phyloP scores from a whole-genome alignment of 92 coral and sea anemone species.

The Nematostella vectensis region DNA sequence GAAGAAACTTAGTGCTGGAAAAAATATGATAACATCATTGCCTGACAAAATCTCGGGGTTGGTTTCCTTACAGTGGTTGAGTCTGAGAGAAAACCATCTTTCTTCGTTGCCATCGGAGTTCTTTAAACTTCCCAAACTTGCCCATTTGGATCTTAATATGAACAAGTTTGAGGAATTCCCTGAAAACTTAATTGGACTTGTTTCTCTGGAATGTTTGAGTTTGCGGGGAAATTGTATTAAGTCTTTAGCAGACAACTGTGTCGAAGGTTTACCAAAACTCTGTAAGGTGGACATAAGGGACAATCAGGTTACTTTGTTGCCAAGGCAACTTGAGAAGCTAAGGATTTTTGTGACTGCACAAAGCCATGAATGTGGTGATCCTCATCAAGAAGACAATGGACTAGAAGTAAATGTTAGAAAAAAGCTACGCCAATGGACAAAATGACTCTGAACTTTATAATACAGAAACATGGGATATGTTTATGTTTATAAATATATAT shows the following conservation, averaged over 20 bases:
- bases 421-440: conserved; percentile 23
- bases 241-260: conserved; percentile 27
- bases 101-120: conserved; percentile 52
- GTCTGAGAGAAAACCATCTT: conserved; percentile 61
- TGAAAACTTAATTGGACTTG: conserved; percentile 37
- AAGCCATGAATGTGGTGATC: conserved; percentile 19
- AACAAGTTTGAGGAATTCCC: conserved; percentile 63
- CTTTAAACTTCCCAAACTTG: conserved; percentile 39
- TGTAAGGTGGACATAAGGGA: conserved; percentile 66
- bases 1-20: conserved; percentile 85
- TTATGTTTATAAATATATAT: too few species aligned
- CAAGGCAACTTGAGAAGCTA: conserved; percentile 57
- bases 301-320: conserved; percentile 49
- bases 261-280: conserved; percentile 35
- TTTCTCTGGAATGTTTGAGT: conserved; percentile 46
- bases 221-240: conserved; percentile 52
- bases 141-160: conserved; percentile 58
- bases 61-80: conserved; percentile 64
- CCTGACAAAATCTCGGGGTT: conserved; percentile 65
- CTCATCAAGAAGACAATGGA: conserved; percentile 32
- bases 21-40: conserved; percentile 51
- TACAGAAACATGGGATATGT: too few species aligned
- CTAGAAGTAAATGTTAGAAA: conserved; percentile 22
- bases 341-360: conserved; percentile 57
- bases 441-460: too few species aligned